phyloP scores from a whole-genome alignment of 2,888 invertebrate genomes.

The Meghimatium bilineatum region DNA sequence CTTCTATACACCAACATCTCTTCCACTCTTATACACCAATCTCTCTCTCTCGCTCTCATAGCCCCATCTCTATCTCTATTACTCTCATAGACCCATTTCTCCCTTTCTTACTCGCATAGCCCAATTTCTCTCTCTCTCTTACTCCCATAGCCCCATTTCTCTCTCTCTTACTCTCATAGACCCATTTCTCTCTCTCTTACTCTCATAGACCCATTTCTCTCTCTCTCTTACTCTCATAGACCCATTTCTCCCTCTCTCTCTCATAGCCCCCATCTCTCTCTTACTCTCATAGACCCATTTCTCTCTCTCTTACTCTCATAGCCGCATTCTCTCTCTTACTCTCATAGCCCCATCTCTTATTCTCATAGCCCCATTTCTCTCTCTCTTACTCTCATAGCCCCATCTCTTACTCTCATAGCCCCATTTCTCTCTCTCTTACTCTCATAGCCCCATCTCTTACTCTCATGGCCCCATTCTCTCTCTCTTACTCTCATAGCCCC shows the following conservation, averaged over 20 bases:
- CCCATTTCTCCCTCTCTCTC: slow-evolving; percentile 20
- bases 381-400: too few species aligned
- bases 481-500: too few species aligned
- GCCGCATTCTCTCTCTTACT: neutral
- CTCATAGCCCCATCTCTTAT: neutral
- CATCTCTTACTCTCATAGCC: neutral
- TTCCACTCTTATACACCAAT: neutral
- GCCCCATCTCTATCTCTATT: neutral
- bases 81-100: too few species aligned
- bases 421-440: slow-evolving; percentile 12
- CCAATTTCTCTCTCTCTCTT: neutral
- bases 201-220: neutral
- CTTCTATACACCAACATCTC: neutral
- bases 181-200: neutral
- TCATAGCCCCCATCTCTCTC: slow-evolving; percentile 1
- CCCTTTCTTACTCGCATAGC: too few species aligned
- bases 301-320: neutral
- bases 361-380: too few species aligned
- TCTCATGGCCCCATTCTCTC: neutral
- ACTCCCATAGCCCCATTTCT: slow-evolving; percentile 5
- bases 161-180: slow-evolving; percentile 7
- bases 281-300: neutral
- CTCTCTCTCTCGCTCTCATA: neutral
- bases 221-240: too few species aligned
- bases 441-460: neutral